phyloP scores from a whole-genome alignment of 1,140 invertebrate species.

The Wiebesia pumilae region DNA sequence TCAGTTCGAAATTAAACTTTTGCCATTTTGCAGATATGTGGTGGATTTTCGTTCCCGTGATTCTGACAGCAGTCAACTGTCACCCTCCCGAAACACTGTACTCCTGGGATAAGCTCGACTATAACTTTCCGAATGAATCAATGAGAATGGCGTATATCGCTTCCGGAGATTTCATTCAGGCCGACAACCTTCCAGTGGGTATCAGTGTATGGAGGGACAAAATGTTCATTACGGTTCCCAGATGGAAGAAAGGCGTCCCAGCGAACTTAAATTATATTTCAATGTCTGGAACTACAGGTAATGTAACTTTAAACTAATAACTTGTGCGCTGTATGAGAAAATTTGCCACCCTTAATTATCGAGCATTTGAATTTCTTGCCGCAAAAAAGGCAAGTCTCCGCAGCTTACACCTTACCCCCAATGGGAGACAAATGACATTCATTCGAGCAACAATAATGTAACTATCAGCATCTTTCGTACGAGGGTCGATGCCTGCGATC shows the following conservation, averaged over 20 bases:
- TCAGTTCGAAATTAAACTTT: slow-evolving; percentile 18
- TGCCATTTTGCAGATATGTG: slow-evolving; percentile 46
- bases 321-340: slow-evolving; percentile 8
- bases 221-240: slow-evolving; percentile 85
- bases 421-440: slow-evolving; percentile 78
- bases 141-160: slow-evolving; percentile 78
- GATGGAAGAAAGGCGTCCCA: slow-evolving; percentile 84
- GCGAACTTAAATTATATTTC: slow-evolving; percentile 82
- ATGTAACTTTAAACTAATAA: slow-evolving; percentile 45
- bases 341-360: slow-evolving; percentile 14
- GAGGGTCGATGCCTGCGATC: slow-evolving; percentile 81
- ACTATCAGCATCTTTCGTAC: slow-evolving; percentile 82
- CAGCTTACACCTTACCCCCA: slow-evolving; percentile 82
- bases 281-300: slow-evolving; percentile 65
- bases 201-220: slow-evolving; percentile 84
- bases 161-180: slow-evolving; percentile 79
- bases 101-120: slow-evolving; percentile 82
- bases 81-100: slow-evolving; percentile 76
- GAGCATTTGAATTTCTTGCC: slow-evolving; percentile 19
- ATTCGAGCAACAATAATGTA: slow-evolving; percentile 71
- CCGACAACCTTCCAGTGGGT: slow-evolving; percentile 84
- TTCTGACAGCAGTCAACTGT: slow-evolving; percentile 57
- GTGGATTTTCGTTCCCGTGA: slow-evolving; percentile 48
- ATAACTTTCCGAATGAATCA: slow-evolving; percentile 80
- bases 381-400: slow-evolving; percentile 74